A percentile compares a stretch with the other conserved stretches of the same genome.
phyloP scores from a whole-genome alignment of 2,888 invertebrate genomes.

The Galeruca laticollis region DNA sequence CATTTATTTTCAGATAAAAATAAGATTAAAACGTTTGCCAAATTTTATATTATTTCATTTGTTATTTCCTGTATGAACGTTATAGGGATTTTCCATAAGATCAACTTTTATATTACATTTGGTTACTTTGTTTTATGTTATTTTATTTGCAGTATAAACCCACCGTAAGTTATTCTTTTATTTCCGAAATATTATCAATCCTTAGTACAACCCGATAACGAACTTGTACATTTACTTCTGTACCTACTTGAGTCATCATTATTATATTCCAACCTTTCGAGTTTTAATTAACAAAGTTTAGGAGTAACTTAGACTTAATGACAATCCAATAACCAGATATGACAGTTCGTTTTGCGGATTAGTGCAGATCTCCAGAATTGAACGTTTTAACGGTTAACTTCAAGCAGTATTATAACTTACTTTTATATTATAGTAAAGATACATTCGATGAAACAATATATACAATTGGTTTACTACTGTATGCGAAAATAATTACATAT shows the following conservation, averaged over 20 bases:
- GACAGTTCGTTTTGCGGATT: slow-evolving; percentile 16
- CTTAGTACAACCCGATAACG: slow-evolving; percentile 1
- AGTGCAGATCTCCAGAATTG: neutral
- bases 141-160: no score
- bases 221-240: slow-evolving; percentile 14
- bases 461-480: no score
- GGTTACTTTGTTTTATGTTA: no score
- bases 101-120: no score
- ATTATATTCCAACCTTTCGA: slow-evolving; percentile 10
- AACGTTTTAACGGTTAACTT: slow-evolving; percentile 10
- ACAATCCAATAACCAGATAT: slow-evolving; percentile 22
- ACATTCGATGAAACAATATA: no score
- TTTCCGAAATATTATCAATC: slow-evolving; percentile 11
- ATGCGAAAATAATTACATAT: no score
- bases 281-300: slow-evolving; percentile 26
- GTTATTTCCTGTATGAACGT: no score
- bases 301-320: slow-evolving; percentile 19
- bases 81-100: no score
- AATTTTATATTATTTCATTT: no score
- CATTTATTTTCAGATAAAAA: no score
- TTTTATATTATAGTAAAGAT: no score
- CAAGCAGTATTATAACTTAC: neutral
- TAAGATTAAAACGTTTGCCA: no score
- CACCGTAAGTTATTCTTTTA: neutral
- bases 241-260: neutral